These are phyloP conservation scores for Anguilla anguilla DNA, from an alignment of 2,797 vertebrate species.

Conservation along the genomic window DNA sequence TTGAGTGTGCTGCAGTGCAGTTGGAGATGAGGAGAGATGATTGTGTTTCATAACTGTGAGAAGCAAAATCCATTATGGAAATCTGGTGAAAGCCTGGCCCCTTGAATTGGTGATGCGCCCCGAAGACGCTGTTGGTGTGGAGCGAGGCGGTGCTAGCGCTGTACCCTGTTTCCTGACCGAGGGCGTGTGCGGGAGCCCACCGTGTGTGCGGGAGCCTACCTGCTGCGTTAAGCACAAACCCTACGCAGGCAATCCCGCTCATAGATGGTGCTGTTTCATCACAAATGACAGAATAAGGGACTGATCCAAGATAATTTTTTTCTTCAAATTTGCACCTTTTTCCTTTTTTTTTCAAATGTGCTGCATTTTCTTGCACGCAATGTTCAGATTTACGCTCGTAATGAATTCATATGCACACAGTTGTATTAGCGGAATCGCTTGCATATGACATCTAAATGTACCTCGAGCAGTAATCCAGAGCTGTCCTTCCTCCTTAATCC, in stretches of 20 bases:
- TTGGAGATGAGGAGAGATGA: background rate
- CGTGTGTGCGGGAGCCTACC: too few relatives aligned
- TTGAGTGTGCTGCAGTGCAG: background rate
- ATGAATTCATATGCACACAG: slow-evolving; percentile 59
- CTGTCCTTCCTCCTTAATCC: slow-evolving; percentile 48
- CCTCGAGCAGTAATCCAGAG: slow-evolving; percentile 49
- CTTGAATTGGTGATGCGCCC: background rate
- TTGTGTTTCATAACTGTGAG: background rate
- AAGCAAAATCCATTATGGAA: background rate
- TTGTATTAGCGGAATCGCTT: slow-evolving; percentile 39
- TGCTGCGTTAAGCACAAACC: background rate
- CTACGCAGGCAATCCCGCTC: background rate
- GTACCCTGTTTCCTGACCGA: background rate
- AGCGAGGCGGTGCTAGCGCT: background rate
- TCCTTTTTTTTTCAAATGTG: background rate
- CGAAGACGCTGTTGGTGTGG: background rate
- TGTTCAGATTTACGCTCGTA: slow-evolving; percentile 73
- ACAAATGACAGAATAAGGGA: slow-evolving; percentile 51
- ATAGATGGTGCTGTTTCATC: slow-evolving; percentile 72
- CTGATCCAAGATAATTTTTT: slow-evolving; percentile 40
- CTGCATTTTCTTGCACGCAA: slow-evolving; percentile 6
- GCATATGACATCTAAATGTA: slow-evolving; percentile 63
- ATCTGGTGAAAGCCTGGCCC: background rate
- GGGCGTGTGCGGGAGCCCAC: background rate
- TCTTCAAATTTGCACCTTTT: background rate